phyloP scores from a whole-genome alignment of 2,797 vertebrate species.

The Distichodus sexfasciatus region DNA sequence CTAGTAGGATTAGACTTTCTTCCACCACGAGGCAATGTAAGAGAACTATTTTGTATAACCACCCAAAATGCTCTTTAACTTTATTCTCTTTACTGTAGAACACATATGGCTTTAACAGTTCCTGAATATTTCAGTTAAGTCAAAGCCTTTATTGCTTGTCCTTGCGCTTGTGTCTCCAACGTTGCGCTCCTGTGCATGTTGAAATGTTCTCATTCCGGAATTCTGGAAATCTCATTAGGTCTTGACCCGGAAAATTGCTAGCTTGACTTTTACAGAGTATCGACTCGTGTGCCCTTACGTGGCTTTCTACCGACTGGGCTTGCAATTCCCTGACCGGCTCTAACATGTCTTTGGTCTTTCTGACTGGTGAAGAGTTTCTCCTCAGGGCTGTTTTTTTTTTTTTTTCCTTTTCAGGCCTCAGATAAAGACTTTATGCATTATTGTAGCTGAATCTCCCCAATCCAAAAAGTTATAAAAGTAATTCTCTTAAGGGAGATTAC shows the following conservation, averaged over 20 bases:
- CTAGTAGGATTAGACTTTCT: too few species aligned
- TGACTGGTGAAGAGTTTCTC: not conserved
- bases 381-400: not conserved
- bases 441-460: too few species aligned
- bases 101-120: not conserved
- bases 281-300: not conserved
- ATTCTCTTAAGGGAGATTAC: too few species aligned
- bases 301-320: not conserved
- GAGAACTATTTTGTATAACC: too few species aligned
- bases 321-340: not conserved
- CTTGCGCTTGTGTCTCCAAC: not conserved
- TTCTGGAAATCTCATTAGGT: not conserved
- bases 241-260: slow-evolving; percentile 1
- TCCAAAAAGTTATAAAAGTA: too few species aligned
- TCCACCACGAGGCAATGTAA: too few species aligned
- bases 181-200: not conserved
- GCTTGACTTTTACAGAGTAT: slow-evolving; percentile 11
- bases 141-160: not conserved
- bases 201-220: not conserved
- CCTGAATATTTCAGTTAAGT: not conserved
- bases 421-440: too few species aligned
- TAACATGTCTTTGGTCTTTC: not conserved
- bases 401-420: not conserved
- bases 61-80: too few species aligned
- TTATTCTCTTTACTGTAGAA: too few species aligned